Evolutionary conservation across 1,140 invertebrate species (phyloP).

Genomic region (Steinernema khuongi): DNA sequence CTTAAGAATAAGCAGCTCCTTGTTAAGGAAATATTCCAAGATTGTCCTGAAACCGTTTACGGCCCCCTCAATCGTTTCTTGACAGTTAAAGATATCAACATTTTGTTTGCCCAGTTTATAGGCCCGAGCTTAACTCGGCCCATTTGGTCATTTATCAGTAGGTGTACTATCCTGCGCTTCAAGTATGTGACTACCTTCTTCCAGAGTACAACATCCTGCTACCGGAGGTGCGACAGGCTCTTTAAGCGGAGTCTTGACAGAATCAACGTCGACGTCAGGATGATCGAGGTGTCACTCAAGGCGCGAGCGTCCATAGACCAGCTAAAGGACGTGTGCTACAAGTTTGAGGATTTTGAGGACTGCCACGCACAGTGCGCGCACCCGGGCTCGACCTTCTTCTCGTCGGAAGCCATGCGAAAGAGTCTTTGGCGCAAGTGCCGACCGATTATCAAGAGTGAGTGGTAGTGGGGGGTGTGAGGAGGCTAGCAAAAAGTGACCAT

Average conservation of each 20-base stretch:
- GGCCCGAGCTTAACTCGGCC: no score
- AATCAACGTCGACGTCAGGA: not conserved
- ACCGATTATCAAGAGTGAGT: conserved; percentile 1
- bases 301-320: not conserved
- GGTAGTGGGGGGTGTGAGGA: not conserved
- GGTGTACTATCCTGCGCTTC: not conserved
- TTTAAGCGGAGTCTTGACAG: not conserved
- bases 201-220: not conserved
- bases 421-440: not conserved
- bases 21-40: no score
- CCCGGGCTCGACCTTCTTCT: not conserved
- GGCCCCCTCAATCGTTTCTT: no score
- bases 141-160: not conserved
- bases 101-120: no score
- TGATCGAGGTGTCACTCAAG: not conserved
- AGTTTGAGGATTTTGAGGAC: not conserved
- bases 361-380: not conserved
- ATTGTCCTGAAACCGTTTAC: no score
- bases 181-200: not conserved
- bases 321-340: not conserved
- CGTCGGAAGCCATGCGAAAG: not conserved
- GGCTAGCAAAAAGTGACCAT: not conserved
- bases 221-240: not conserved
- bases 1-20: no score
- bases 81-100: no score